Percentiles rank a stretch among this genome's conserved stretches.
phyloP scores from a whole-genome alignment of 2,113 vertebrate genomes.

The Lophotis ruficrista region DNA sequence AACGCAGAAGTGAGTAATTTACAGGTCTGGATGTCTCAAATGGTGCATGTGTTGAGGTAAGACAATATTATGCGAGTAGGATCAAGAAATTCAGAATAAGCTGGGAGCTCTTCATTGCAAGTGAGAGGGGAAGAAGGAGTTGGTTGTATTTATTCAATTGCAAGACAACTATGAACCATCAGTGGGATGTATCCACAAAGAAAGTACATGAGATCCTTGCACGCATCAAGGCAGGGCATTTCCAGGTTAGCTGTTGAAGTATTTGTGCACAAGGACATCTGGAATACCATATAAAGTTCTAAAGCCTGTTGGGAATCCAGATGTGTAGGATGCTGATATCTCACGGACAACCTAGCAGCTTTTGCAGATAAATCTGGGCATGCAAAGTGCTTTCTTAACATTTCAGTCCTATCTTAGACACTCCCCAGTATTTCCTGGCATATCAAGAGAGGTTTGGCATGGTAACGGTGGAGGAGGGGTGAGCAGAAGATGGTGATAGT shows the following conservation, averaged over 20 bases:
- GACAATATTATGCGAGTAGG: background rate
- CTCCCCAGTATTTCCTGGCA: slow-evolving; percentile 58
- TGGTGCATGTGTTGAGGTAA: background rate
- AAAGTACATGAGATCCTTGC: background rate
- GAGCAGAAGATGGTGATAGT: background rate
- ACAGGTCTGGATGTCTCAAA: background rate
- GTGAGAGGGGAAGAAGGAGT: background rate
- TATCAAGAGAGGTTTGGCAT: slow-evolving; percentile 60
- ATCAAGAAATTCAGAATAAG: background rate
- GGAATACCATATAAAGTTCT: background rate
- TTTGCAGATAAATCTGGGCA: slow-evolving; percentile 5
- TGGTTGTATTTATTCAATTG: background rate
- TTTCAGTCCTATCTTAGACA: slow-evolving; percentile 26
- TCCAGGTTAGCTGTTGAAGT: background rate
- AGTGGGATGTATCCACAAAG: background rate
- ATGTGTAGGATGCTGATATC: background rate
- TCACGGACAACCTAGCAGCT: background rate
- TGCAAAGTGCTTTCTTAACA: slow-evolving; percentile 6
- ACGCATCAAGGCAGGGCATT: background rate
- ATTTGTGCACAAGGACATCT: background rate
- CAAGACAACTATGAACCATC: background rate
- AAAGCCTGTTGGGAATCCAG: slow-evolving; percentile 10
- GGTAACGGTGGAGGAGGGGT: slow-evolving; percentile 17
- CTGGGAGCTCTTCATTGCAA: background rate
- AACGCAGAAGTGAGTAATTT: background rate